Percentiles rank a stretch among this genome's conserved stretches.
These are phyloP conservation scores for Drosophila virilis DNA, from an alignment of 1,140 invertebrate species.

Conservation along the genomic window DNA sequence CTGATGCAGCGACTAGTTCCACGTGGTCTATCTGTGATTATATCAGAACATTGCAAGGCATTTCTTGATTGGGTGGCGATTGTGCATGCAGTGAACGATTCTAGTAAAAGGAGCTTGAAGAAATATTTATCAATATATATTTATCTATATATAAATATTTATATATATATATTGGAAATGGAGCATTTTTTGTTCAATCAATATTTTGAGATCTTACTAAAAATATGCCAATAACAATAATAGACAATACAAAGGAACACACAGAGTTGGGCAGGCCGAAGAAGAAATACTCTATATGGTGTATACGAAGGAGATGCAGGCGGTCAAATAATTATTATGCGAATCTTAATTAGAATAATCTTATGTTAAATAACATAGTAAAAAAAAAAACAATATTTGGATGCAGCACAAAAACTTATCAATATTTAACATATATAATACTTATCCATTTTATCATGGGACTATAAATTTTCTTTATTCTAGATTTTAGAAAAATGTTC, in stretches of 20 bases:
- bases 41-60: constrained; percentile 41
- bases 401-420: no score
- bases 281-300: background rate
- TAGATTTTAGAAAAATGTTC: no score
- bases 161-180: constrained; percentile 10
- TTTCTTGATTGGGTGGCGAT: constrained; percentile 46
- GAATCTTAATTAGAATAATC: background rate
- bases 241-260: constrained; percentile 10
- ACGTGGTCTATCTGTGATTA: constrained; percentile 50
- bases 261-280: background rate
- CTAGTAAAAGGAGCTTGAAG: background rate
- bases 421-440: no score
- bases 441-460: no score
- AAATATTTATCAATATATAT: background rate
- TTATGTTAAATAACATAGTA: no score
- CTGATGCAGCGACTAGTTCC: constrained; percentile 28
- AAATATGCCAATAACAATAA: constrained; percentile 42
- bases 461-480: no score
- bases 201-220: background rate
- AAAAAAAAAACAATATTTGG: no score
- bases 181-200: constrained; percentile 17
- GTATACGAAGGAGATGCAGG: background rate
- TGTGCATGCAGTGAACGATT: background rate
- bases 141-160: no score
- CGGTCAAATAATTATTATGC: no score